Evolutionary conservation across 2,797 vertebrate genomes (phyloP).

Genomic region (Sparus aurata): DNA sequence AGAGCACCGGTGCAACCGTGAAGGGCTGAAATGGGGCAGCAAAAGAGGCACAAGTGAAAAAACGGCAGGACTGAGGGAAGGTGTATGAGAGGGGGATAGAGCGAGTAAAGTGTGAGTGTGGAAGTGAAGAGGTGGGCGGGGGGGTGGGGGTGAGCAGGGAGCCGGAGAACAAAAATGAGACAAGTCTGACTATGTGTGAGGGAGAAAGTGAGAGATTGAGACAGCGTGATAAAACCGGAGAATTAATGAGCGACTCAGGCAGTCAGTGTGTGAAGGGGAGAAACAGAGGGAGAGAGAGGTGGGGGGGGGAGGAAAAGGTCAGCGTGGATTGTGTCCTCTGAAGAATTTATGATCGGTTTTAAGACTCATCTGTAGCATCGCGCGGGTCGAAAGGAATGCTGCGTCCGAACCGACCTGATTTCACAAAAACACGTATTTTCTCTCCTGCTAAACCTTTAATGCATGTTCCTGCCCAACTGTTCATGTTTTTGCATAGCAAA

Average conservation of each 20-base stretch:
- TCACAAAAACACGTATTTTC: neutral
- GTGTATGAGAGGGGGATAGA: neutral
- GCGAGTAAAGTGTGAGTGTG: neutral
- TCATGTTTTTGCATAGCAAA: neutral
- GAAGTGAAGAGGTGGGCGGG: conserved; percentile 17
- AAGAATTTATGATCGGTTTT: conserved; percentile 56
- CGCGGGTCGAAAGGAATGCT: neutral
- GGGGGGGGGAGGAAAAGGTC: conserved; percentile 56
- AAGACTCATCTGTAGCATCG: conserved; percentile 31
- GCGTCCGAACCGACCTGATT: neutral
- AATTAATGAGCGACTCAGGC: conserved; percentile 53
- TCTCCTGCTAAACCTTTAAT: neutral
- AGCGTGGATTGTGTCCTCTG: conserved; percentile 47
- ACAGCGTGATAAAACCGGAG: conserved; percentile 44
- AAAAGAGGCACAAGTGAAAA: neutral
- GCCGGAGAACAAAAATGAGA: conserved; percentile 23
- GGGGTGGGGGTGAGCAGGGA: conserved; percentile 7
- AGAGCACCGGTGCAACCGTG: conserved; percentile 14
- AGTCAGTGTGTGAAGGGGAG: conserved; percentile 5
- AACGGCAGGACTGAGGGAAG: neutral
- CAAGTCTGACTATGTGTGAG: conserved; percentile 9
- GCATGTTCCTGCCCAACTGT: neutral
- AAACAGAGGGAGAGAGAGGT: conserved; percentile 6
- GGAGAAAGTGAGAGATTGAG: conserved; percentile 32
- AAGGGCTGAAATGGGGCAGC: conserved; percentile 13